A percentile compares a stretch with the other conserved stretches of the same genome.
Evolutionary conservation across 2,888 invertebrate species (phyloP).

Genomic region (Oligia strigilis): DNA sequence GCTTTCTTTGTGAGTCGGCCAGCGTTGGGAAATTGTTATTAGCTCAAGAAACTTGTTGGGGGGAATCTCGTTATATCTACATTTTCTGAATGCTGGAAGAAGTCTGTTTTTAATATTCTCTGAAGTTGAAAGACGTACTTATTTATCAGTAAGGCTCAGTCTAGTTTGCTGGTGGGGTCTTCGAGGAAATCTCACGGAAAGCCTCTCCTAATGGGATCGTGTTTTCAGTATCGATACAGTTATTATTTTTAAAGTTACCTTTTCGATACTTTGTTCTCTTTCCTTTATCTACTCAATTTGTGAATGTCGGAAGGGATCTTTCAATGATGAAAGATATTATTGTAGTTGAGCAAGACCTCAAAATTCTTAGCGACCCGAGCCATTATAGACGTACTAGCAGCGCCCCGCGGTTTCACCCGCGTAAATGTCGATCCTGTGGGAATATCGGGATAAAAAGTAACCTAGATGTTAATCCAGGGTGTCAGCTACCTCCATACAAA

Average conservation of each 20-base stretch:
- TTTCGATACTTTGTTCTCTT: conserved; percentile 10
- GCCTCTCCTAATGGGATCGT: not conserved
- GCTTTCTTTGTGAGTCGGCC: conserved; percentile 59
- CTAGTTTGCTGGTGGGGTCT: conserved; percentile 22
- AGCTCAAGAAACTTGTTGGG: conserved; percentile 62
- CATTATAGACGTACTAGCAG: not conserved
- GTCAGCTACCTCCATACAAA: too few relatives aligned
- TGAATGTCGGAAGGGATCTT: not conserved
- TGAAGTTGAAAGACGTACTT: conserved; percentile 32
- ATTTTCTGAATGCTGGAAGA: conserved; percentile 60
- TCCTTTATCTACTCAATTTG: not conserved
- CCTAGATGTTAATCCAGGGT: too few relatives aligned
- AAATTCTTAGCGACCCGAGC: not conserved
- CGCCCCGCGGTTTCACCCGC: too few relatives aligned
- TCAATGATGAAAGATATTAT: not conserved
- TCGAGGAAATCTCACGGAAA: not conserved
- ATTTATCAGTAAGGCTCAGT: conserved; percentile 37
- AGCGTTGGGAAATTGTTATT: conserved; percentile 59
- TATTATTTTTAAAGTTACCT: conserved; percentile 16
- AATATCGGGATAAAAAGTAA: too few relatives aligned
- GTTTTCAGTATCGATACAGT: not conserved
- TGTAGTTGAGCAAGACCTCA: not conserved
- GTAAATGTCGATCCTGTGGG: too few relatives aligned
- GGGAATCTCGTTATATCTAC: conserved; percentile 62
- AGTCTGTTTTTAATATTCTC: conserved; percentile 58